Evolutionary conservation across 2,113 vertebrate genomes (phyloP).

Genomic region (Dromas ardeola): DNA sequence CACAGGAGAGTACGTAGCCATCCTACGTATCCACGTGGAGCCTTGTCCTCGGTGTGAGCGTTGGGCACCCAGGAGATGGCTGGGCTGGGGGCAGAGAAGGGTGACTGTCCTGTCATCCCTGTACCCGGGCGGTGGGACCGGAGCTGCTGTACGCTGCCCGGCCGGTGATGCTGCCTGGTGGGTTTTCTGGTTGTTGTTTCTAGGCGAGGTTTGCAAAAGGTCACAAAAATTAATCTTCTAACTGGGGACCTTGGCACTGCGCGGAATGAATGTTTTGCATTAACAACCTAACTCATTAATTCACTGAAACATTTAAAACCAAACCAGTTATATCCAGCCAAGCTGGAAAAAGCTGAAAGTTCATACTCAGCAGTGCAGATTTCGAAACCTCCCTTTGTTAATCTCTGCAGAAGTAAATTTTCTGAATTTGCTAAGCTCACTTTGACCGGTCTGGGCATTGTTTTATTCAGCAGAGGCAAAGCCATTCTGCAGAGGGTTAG

Average conservation of each 20-base stretch:
- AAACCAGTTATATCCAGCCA: conserved; percentile 58
- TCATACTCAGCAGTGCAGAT: conserved; percentile 42
- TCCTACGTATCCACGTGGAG: background rate
- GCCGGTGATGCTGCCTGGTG: background rate
- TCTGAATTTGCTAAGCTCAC: conserved; percentile 44
- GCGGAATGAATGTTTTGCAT: conserved; percentile 51
- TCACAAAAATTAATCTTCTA: conserved; percentile 64
- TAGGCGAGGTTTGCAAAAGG: conserved; percentile 58
- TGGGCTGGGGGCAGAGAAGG: background rate
- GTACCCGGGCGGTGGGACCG: rapidly evolving
- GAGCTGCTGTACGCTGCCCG: background rate
- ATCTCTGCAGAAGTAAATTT: conserved; percentile 61
- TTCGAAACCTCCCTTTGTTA: conserved; percentile 64
- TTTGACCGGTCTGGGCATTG: background rate
- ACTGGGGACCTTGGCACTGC: conserved; percentile 40
- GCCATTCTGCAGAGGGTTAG: background rate
- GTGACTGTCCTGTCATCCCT: background rate
- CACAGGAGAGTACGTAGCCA: background rate
- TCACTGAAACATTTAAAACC: conserved; percentile 66
- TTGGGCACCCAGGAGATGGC: background rate
- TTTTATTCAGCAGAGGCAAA: background rate
- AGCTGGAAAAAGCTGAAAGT: conserved; percentile 57
- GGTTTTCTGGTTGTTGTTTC: conserved; percentile 41
- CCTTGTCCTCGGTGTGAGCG: rapidly evolving
- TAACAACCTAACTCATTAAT: conserved; percentile 70